These are phyloP conservation scores for Cyprinodon diabolis DNA, from an alignment of 2,797 vertebrate genomes.

Conservation along the genomic window DNA sequence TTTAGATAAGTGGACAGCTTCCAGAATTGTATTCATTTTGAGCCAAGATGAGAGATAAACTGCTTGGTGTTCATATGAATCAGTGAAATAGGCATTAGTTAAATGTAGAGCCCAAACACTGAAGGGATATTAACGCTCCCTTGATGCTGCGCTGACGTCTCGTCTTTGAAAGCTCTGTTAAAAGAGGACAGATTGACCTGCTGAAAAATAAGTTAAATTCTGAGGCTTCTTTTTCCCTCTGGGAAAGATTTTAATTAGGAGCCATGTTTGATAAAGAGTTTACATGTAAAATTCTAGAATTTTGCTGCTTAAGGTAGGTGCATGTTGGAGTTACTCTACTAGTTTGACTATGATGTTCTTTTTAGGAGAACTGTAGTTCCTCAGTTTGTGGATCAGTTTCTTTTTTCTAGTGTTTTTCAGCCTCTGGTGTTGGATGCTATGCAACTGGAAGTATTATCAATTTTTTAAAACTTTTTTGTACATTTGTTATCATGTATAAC, in stretches of 20 bases:
- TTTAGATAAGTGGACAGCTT: conserved; percentile 8
- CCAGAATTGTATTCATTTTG: conserved; percentile 21
- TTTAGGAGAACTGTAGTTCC: too few relatives aligned
- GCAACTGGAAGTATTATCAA: too few relatives aligned
- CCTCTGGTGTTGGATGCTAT: too few relatives aligned
- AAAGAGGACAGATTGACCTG: conserved; percentile 40
- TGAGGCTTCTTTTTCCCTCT: conserved; percentile 19
- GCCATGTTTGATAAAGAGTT: conserved; percentile 7
- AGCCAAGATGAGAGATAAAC: conserved; percentile 32
- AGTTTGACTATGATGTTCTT: too few relatives aligned
- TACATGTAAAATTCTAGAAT: background rate
- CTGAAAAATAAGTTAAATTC: conserved; percentile 22
- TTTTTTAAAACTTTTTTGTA: too few relatives aligned
- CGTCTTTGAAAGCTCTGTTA: conserved; percentile 29
- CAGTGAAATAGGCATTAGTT: conserved; percentile 50
- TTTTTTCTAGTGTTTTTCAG: too few relatives aligned
- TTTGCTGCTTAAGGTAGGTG: too few relatives aligned
- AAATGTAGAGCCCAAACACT: conserved; percentile 42
- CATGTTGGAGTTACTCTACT: too few relatives aligned
- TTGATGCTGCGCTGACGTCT: conserved; percentile 29
- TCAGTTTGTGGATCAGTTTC: too few relatives aligned
- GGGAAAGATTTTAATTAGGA: conserved; percentile 18
- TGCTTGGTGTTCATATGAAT: conserved; percentile 38
- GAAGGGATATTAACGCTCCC: conserved; percentile 38
- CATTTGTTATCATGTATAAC: too few relatives aligned